Evolutionary conservation across 2,113 vertebrate species (phyloP).

Genomic region (Lagopus muta): DNA sequence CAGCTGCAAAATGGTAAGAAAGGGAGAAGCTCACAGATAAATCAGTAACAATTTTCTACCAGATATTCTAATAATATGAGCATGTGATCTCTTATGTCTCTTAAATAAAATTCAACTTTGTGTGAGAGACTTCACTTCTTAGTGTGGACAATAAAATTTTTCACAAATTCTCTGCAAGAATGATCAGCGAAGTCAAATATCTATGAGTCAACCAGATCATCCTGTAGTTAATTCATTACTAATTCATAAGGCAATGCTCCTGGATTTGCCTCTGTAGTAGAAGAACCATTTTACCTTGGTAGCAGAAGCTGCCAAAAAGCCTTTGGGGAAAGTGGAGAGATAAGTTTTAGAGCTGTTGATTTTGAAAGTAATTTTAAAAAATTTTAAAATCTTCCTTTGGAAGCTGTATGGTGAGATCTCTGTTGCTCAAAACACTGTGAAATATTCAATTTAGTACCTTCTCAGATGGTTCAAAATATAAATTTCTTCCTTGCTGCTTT

Average conservation of each 20-base stretch:
- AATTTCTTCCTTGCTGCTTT: neutral
- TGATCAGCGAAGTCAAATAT: neutral
- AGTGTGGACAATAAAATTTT: neutral
- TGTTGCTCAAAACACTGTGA: neutral
- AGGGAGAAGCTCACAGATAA: neutral
- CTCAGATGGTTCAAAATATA: neutral
- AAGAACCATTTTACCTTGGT: neutral
- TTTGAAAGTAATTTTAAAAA: neutral
- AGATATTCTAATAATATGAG: too few species aligned
- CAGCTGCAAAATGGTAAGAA: neutral
- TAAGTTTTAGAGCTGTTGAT: neutral
- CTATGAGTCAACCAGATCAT: neutral
- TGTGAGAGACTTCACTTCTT: neutral
- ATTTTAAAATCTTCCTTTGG: neutral
- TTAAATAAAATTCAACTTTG: neutral
- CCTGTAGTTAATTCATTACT: neutral
- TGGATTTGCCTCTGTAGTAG: neutral
- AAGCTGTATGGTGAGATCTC: slow-evolving; percentile 10
- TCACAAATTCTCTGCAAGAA: neutral
- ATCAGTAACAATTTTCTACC: neutral
- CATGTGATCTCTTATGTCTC: neutral
- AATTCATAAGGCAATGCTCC: neutral
- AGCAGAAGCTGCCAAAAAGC: neutral
- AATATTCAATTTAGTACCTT: slow-evolving; percentile 27
- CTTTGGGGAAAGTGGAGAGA: neutral